A percentile compares a stretch with the other conserved stretches of the same genome.
phyloP scores from a whole-genome alignment of 1,140 invertebrate genomes.

The Zaprionus ornatus region DNA sequence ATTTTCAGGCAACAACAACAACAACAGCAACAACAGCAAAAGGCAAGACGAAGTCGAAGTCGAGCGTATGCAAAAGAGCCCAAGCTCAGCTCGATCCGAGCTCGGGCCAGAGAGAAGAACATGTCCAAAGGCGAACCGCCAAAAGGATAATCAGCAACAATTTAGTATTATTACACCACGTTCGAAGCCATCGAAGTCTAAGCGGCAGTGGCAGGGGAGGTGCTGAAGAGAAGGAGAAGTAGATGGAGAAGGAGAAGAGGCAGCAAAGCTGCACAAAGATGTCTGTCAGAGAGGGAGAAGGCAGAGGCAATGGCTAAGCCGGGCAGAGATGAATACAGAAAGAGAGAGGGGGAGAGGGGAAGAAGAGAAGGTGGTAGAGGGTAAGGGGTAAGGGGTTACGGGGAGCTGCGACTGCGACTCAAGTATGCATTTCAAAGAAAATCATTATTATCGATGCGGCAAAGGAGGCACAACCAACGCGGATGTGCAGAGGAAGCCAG shows the following conservation, averaged over 20 bases:
- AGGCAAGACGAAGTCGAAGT: slow-evolving; percentile 39
- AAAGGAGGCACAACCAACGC: slow-evolving; percentile 28
- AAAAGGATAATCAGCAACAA: slow-evolving; percentile 84
- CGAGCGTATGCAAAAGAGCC: slow-evolving; percentile 18
- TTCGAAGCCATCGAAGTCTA: slow-evolving; percentile 76
- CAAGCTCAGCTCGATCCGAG: neutral
- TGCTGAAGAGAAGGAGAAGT: neutral
- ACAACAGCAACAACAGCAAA: slow-evolving; percentile 62
- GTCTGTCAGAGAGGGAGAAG: slow-evolving; percentile 54
- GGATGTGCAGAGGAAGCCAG: slow-evolving; percentile 19
- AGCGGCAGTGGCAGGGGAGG: slow-evolving; percentile 5
- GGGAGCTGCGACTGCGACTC: slow-evolving; percentile 42
- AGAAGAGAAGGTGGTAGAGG: too few relatives aligned
- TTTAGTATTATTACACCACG: slow-evolving; percentile 84
- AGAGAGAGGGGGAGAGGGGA: neutral
- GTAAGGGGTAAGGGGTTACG: too few relatives aligned
- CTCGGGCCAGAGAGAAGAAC: slow-evolving; percentile 31
- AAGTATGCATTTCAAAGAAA: slow-evolving; percentile 83
- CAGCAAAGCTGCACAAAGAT: slow-evolving; percentile 63
- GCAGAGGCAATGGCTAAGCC: slow-evolving; percentile 11
- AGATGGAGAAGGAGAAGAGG: slow-evolving; percentile 38
- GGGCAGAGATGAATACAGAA: too few relatives aligned
- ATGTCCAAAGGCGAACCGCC: slow-evolving; percentile 82
- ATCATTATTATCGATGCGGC: slow-evolving; percentile 83
- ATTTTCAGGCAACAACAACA: slow-evolving; percentile 64